A percentile compares a stretch with the other conserved stretches of the same genome.
These are phyloP conservation scores for Drosophila lacertosa DNA, from an alignment of 1,140 invertebrate genomes.

Conservation along the genomic window DNA sequence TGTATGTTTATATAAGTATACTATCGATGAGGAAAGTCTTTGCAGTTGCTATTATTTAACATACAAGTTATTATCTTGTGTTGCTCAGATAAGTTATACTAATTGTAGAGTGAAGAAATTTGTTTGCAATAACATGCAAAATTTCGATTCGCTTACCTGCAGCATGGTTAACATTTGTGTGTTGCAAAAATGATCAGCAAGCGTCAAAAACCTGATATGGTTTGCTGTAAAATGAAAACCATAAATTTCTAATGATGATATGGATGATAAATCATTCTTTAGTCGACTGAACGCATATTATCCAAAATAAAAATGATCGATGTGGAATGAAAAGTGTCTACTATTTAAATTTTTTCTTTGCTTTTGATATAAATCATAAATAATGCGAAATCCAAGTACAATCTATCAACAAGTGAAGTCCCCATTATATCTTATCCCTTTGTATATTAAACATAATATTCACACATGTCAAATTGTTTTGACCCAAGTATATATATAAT, in stretches of 20 bases:
- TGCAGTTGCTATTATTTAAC: background rate
- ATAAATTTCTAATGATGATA: conserved; percentile 65
- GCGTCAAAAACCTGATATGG: conserved; percentile 45
- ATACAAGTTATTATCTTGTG: background rate
- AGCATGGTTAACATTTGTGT: background rate
- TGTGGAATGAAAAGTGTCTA: conserved; percentile 29
- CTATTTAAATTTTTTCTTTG: conserved; percentile 6
- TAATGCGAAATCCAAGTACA: no score
- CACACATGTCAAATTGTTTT: no score
- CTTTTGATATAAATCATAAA: conserved; percentile 38
- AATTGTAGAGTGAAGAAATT: background rate
- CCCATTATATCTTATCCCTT: no score
- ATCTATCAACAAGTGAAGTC: no score
- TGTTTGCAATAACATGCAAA: conserved; percentile 24
- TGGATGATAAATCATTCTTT: conserved; percentile 50
- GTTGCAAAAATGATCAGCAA: conserved; percentile 32
- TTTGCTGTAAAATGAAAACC: conserved; percentile 50
- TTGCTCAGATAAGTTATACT: background rate
- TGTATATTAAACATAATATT: no score
- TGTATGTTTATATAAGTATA: no score
- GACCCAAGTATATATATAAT: no score
- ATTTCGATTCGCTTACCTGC: conserved; percentile 27
- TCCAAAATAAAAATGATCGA: conserved; percentile 52
- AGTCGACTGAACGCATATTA: conserved; percentile 39
- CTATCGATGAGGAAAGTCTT: no score